Conservation (phyloP, 1,140 invertebrate genomes). For the Euglossa dilemma region DNA sequence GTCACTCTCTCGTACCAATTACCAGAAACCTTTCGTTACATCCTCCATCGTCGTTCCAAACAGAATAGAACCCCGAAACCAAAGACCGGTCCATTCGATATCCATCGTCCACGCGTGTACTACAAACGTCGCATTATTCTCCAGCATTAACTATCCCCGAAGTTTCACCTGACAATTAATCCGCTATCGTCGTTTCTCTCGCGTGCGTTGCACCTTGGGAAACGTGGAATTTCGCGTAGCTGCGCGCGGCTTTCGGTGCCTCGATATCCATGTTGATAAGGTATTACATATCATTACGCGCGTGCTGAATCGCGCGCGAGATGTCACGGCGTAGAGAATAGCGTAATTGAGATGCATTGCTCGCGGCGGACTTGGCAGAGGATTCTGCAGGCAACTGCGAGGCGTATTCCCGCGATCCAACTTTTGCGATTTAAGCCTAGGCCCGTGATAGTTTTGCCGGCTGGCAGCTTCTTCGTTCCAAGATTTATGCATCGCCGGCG, state of each 20-base stretch:
- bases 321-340: neutral
- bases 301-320: neutral
- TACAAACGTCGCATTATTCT: too few relatives aligned
- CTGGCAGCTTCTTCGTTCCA: constrained; percentile 11
- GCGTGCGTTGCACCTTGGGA: neutral
- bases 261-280: constrained; percentile 32
- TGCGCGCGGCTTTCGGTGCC: neutral
- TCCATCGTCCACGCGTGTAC: too few relatives aligned
- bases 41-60: too few relatives aligned
- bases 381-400: neutral
- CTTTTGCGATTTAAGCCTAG: constrained; percentile 23
- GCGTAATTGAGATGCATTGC: constrained; percentile 31
- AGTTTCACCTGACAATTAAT: neutral
- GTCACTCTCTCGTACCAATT: too few relatives aligned
- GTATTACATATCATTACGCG: constrained; percentile 20
- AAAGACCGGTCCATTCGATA: too few relatives aligned
- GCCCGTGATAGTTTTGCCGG: constrained; percentile 22
- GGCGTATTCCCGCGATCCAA: neutral
- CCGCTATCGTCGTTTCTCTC: neutral
- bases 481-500: constrained; percentile 46
- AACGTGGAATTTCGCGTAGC: neutral
- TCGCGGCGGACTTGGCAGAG: neutral
- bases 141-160: too few relatives aligned
- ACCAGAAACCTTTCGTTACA: too few relatives aligned
- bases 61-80: too few relatives aligned